Percentiles rank a stretch among this genome's conserved stretches.
Conservation (phyloP, 2,113 vertebrate species). For the Glareola pratincola region DNA sequence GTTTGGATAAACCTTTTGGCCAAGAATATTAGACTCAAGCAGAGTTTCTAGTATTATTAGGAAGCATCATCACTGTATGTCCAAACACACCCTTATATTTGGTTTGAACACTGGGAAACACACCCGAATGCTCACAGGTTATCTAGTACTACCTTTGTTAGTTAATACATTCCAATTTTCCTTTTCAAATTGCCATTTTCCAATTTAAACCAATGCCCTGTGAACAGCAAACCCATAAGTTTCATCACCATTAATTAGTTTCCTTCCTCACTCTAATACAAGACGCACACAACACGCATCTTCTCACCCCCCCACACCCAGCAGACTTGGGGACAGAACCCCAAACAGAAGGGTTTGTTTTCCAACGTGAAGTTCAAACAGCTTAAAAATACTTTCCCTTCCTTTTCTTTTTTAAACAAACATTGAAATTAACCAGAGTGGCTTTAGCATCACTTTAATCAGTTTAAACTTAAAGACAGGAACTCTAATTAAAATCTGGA, state of each 20-base stretch:
- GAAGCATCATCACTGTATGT: background rate
- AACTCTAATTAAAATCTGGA: conserved; percentile 49
- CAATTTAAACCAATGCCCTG: background rate
- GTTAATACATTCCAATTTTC: background rate
- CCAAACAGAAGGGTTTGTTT: conserved; percentile 1
- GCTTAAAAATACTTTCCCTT: background rate
- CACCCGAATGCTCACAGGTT: background rate
- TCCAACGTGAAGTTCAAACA: background rate
- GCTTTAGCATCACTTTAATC: conserved; percentile 18
- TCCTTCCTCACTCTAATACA: background rate
- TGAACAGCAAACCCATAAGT: background rate
- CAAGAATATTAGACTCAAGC: background rate
- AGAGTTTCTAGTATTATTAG: background rate
- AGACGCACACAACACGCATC: background rate
- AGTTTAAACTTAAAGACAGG: conserved; percentile 17
- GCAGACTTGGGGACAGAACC: background rate
- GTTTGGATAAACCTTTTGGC: background rate
- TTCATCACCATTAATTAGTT: background rate
- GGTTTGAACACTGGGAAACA: background rate
- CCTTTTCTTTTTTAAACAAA: background rate
- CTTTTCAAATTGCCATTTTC: background rate
- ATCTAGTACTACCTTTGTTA: background rate
- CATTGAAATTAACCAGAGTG: background rate
- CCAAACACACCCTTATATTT: background rate
- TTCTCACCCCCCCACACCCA: background rate